phyloP scores from a whole-genome alignment of 2,113 vertebrate species.

The Nannobrachium achirus region DNA sequence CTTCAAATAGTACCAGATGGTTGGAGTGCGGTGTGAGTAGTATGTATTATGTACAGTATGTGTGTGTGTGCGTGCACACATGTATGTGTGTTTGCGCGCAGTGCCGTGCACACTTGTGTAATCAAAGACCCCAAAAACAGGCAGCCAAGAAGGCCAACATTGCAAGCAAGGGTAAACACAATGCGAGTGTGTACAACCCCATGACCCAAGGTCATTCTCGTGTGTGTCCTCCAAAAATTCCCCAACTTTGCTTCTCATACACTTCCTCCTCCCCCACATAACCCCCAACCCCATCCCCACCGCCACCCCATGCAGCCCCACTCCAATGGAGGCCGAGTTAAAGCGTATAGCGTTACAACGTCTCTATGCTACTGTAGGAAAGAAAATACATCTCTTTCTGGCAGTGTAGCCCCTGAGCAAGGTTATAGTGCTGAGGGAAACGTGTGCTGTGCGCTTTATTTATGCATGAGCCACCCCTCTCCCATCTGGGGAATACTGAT shows the following conservation, averaged over 20 bases:
- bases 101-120: too few relatives aligned
- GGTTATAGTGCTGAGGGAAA: constrained; percentile 65
- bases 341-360: constrained; percentile 37
- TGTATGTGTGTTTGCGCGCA: not conserved
- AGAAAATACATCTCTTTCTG: constrained; percentile 51
- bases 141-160: constrained; percentile 1
- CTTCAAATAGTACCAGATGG: constrained; percentile 45
- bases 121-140: constrained; percentile 11
- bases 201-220: constrained; percentile 55
- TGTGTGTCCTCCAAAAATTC: constrained; percentile 23
- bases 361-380: constrained; percentile 63
- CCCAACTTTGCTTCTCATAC: constrained; percentile 27
- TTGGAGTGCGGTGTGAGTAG: too few relatives aligned
- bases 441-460: constrained; percentile 69
- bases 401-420: constrained; percentile 68
- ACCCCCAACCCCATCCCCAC: not conserved
- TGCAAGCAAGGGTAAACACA: constrained; percentile 23
- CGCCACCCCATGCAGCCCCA: not conserved
- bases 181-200: constrained; percentile 32
- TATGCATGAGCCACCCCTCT: constrained; percentile 75
- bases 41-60: too few relatives aligned
- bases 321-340: constrained; percentile 27
- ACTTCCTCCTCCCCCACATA: constrained; percentile 15
- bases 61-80: not conserved
- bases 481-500: constrained; percentile 73